Evolutionary conservation across 2,797 vertebrate species (phyloP).

Genomic region (Rhodeus uyekii): DNA sequence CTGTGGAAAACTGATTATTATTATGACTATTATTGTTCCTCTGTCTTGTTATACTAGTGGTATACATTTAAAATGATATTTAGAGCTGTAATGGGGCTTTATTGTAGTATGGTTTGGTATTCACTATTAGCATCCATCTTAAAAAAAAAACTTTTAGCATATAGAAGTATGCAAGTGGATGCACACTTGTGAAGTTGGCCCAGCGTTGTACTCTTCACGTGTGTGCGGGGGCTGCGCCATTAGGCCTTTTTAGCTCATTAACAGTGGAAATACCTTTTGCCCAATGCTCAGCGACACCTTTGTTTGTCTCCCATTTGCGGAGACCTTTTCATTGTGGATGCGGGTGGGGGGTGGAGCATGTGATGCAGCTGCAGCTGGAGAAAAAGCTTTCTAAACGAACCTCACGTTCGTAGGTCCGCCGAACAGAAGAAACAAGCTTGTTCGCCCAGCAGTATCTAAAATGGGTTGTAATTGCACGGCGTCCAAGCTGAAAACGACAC

Average conservation of each 20-base stretch:
- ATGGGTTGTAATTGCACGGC: not conserved
- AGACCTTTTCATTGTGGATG: conserved; percentile 34
- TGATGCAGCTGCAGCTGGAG: not conserved
- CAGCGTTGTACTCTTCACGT: conserved; percentile 45
- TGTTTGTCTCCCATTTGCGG: conserved; percentile 33
- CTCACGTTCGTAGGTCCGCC: not conserved
- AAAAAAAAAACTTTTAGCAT: too few relatives aligned
- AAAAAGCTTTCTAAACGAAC: not conserved
- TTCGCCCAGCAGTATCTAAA: not conserved
- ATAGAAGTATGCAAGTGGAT: not conserved
- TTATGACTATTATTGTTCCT: too few relatives aligned
- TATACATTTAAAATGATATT: too few relatives aligned
- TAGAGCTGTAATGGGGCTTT: too few relatives aligned
- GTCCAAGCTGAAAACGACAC: not conserved
- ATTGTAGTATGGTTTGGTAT: too few relatives aligned
- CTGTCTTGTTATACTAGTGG: too few relatives aligned
- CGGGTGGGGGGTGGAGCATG: conserved; percentile 59
- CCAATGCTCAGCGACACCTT: conserved; percentile 72
- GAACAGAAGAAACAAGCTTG: not conserved
- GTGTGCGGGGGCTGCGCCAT: too few relatives aligned
- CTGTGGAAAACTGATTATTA: too few relatives aligned
- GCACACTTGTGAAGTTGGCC: not conserved
- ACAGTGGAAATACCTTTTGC: conserved; percentile 73
- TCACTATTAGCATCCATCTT: too few relatives aligned
- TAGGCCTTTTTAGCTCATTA: conserved; percentile 72